Percentiles rank a stretch among this genome's conserved stretches.
Conservation (phyloP, 2,888 invertebrate species). For the Sesia bembeciformis region DNA sequence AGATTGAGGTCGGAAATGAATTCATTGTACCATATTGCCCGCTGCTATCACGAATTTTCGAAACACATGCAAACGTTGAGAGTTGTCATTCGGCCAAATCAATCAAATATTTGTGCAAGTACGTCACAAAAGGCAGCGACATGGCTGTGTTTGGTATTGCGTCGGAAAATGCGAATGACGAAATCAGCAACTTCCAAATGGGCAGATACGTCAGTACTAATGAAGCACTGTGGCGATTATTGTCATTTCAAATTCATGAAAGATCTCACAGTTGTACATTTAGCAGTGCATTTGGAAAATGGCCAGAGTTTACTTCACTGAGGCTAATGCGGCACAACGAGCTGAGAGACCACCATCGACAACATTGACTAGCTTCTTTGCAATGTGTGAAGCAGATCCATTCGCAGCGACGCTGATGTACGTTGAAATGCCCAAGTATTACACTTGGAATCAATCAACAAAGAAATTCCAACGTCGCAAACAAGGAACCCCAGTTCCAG, state of each 20-base stretch:
- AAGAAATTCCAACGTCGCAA: no score
- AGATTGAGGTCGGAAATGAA: conserved; percentile 12
- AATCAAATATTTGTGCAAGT: conserved; percentile 22
- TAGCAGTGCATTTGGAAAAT: background rate
- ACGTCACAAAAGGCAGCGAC: conserved; percentile 43
- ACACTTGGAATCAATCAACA: no score
- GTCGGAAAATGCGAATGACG: conserved; percentile 16
- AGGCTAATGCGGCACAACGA: no score
- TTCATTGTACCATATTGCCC: conserved; percentile 15
- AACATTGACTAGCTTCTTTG: no score
- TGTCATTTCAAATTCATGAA: background rate
- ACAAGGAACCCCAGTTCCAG: no score
- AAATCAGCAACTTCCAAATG: conserved; percentile 19
- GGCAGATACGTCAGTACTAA: conserved; percentile 17
- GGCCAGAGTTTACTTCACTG: no score
- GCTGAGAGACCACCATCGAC: no score
- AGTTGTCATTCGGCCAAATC: conserved; percentile 15
- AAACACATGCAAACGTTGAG: conserved; percentile 15
- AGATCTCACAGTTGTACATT: background rate
- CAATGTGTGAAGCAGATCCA: no score
- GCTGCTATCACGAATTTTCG: conserved; percentile 12
- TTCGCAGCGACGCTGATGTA: no score
- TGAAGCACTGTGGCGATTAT: conserved; percentile 16
- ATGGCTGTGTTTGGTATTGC: conserved; percentile 28
- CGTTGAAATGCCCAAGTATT: no score